phyloP scores from a whole-genome alignment of 2,113 vertebrate genomes.

The Aptenodytes forsteri region DNA sequence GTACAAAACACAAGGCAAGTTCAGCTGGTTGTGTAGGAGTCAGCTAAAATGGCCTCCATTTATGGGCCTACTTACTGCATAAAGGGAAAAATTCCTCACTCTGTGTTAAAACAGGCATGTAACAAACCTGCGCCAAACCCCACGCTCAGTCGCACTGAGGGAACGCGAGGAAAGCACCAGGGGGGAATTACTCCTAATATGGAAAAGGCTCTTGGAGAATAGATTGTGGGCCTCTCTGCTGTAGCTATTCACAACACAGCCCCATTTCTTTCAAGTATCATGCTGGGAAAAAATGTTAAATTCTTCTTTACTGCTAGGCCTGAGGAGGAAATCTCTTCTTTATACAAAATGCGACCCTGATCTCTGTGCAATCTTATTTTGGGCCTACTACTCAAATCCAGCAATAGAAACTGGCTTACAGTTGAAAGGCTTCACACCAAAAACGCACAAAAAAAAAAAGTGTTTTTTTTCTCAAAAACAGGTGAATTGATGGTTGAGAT shows the following conservation, averaged over 20 bases:
- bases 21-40: not conserved
- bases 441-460: not conserved
- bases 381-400: not conserved
- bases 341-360: not conserved
- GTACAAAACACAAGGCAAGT: not conserved
- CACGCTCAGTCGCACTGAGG: fast-evolving
- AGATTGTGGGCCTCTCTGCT: not conserved
- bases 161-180: fast-evolving
- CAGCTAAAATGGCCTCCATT: not conserved
- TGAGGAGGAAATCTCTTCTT: not conserved
- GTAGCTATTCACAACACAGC: not conserved
- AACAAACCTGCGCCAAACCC: not conserved
- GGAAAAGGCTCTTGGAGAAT: not conserved
- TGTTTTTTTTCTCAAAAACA: not conserved
- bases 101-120: fast-evolving
- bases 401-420: not conserved
- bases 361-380: not conserved
- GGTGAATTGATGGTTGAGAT: not conserved
- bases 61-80: not conserved
- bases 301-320: not conserved
- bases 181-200: not conserved
- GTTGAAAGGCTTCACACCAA: not conserved
- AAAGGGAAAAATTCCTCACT: not conserved
- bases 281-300: not conserved
- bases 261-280: not conserved